Conservation (phyloP, 2,888 invertebrate species). For the Drosophila aldrichi region DNA sequence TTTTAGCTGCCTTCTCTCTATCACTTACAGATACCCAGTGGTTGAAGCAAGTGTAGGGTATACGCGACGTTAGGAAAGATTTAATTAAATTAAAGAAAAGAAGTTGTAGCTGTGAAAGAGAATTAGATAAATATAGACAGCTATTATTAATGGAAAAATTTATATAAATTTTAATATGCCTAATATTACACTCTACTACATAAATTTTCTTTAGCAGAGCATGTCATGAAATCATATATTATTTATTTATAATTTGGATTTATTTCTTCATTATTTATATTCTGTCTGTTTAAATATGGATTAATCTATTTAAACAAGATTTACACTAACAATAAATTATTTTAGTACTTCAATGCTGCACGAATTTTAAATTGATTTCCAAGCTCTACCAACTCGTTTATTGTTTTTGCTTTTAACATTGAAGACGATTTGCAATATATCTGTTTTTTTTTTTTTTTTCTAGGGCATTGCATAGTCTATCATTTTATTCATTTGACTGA, state of each 20-base stretch:
- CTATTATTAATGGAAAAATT: no score
- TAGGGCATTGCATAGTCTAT: slow-evolving; percentile 5
- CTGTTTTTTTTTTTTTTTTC: not conserved
- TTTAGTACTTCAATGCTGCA: not conserved
- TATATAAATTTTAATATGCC: not conserved
- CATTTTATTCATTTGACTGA: not conserved
- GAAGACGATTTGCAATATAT: not conserved
- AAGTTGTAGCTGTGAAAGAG: not conserved
- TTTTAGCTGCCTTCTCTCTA: slow-evolving; percentile 46
- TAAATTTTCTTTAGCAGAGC: no score
- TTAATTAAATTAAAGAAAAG: accelerated
- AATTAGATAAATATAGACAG: no score
- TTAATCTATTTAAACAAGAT: no score
- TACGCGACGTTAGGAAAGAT: not conserved
- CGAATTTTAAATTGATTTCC: not conserved
- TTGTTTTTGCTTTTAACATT: not conserved
- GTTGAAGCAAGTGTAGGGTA: not conserved
- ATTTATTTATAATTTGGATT: no score
- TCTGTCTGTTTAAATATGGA: no score
- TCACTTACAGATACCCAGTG: slow-evolving; percentile 32
- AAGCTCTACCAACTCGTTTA: not conserved
- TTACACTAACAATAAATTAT: not conserved
- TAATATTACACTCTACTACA: no score
- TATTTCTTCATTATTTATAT: no score
- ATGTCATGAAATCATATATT: no score